Evolutionary conservation across 1,140 invertebrate species (phyloP), one percentile per base, ranked within the genome.

Genomic region (Drosophila nikananu): DNA sequence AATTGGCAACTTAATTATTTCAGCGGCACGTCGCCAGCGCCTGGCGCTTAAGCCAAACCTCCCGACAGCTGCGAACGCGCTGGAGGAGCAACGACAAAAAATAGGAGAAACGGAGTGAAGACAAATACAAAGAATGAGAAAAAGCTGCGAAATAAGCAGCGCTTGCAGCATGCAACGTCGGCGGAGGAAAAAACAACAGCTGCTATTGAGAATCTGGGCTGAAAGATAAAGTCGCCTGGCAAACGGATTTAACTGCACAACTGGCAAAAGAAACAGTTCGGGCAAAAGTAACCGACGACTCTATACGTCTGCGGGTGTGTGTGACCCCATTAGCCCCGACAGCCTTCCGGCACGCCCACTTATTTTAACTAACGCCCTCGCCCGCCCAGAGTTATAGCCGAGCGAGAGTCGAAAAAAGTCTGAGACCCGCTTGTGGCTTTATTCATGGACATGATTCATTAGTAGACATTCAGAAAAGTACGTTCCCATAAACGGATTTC

Each of bases 1-100:
- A 44, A 80, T 67, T 77, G 84, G 77, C 81, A 89, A 84, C 84
- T 87, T 89, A 90, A 89, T 89, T 89, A 89, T 89, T 89, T 81
- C 84, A 89, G 63, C 74, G 84, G 66, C 84, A 87, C 84, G 83
- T 87, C 71, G 83, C 54, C 51, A 44, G 46, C 66, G 64, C 64
- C 68, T 78, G 73, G 60, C 63, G 66, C 70, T 87, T 87, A 87
- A 79, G 84, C 74, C 81, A 79, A 89, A 72, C 74, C 84, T 64
- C 74, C 73, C 81, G 71, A 83, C 83, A 89, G 86, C 81, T 89
- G 84, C 62, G 67, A 74, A 30, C 58, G 58, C 60, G 76, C 52
- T 39, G 54, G 54, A 17, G 73, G 27, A 35, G 51, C 51, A 30
- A 3, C n/a, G 25, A 13, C 25, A 63, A 71, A 83, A 81, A 64